A percentile compares a stretch with the other conserved stretches of the same genome.
These are phyloP conservation scores for Cettia cetti DNA, from an alignment of 2,113 vertebrate genomes.

Conservation along the genomic window DNA sequence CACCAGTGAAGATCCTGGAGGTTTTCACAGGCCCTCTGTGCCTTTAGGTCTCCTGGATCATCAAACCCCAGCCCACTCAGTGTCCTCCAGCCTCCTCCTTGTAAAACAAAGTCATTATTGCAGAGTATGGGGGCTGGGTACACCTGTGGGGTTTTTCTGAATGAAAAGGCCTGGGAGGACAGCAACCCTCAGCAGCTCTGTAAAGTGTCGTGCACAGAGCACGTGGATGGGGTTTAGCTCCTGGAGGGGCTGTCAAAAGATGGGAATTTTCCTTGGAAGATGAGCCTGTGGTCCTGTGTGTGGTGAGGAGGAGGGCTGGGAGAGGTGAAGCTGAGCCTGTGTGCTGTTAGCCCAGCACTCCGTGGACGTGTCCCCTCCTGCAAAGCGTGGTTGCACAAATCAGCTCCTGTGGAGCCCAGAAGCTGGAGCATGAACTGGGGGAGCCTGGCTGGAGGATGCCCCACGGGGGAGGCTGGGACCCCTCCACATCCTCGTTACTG, in stretches of 20 bases:
- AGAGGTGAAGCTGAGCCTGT: not conserved
- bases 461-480: conserved; percentile 69
- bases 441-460: conserved; percentile 37
- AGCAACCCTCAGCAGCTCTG: not conserved
- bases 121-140: not conserved
- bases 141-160: not conserved
- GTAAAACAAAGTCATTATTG: not conserved
- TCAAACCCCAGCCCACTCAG: not conserved
- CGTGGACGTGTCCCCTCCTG: not conserved
- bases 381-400: not conserved
- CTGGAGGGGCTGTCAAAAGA: not conserved
- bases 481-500: conserved; percentile 91
- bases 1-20: not conserved
- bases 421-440: not conserved
- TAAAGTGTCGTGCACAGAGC: not conserved
- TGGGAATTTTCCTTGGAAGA: not conserved
- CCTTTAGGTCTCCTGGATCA: not conserved
- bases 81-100: not conserved
- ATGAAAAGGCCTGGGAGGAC: not conserved
- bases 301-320: not conserved
- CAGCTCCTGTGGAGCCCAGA: conserved; percentile 19
- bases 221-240: not conserved
- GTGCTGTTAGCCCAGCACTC: not conserved
- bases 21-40: not conserved
- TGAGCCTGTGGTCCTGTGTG: not conserved